These are phyloP conservation scores for Acrossocheilus wenchowensis DNA, from an alignment of 2,797 vertebrate genomes.

Conservation along the genomic window DNA sequence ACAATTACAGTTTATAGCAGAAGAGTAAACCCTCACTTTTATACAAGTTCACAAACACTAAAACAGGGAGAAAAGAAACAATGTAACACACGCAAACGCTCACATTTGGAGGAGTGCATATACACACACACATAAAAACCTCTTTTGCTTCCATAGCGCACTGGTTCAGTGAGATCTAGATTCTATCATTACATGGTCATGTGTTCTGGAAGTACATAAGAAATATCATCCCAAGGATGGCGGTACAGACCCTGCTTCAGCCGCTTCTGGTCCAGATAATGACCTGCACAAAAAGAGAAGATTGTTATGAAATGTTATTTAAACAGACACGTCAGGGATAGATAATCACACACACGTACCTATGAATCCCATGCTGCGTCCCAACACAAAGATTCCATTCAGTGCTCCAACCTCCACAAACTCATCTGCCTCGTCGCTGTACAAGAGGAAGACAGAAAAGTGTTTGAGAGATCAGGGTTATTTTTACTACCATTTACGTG, in stretches of 20 bases:
- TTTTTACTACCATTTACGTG: neutral
- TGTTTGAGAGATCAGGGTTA: neutral
- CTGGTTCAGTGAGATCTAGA: slow-evolving; percentile 1
- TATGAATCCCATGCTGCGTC: slow-evolving; percentile 98
- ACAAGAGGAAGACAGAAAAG: slow-evolving; percentile 39
- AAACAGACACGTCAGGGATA: neutral
- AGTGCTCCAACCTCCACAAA: slow-evolving; percentile 97
- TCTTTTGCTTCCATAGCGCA: neutral
- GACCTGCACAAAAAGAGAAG: slow-evolving; percentile 76
- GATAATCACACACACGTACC: slow-evolving; percentile 68
- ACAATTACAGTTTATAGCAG: neutral
- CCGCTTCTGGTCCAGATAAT: slow-evolving; percentile 98
- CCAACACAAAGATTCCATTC: slow-evolving; percentile 97
- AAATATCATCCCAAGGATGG: slow-evolving; percentile 99
- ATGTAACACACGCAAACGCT: neutral
- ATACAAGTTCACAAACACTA: neutral
- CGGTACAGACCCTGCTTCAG: slow-evolving; percentile 97
- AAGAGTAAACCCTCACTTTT: slow-evolving; percentile 6
- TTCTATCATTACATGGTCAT: slow-evolving; percentile 91
- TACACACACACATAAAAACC: slow-evolving; percentile 3
- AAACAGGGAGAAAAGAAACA: neutral
- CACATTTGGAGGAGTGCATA: neutral
- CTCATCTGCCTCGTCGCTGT: slow-evolving; percentile 96
- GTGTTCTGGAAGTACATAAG: slow-evolving; percentile 96
- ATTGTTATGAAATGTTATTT: too few species aligned